Evolutionary conservation across 2,113 vertebrate species (phyloP).

Genomic region (Peromyscus californicus): DNA sequence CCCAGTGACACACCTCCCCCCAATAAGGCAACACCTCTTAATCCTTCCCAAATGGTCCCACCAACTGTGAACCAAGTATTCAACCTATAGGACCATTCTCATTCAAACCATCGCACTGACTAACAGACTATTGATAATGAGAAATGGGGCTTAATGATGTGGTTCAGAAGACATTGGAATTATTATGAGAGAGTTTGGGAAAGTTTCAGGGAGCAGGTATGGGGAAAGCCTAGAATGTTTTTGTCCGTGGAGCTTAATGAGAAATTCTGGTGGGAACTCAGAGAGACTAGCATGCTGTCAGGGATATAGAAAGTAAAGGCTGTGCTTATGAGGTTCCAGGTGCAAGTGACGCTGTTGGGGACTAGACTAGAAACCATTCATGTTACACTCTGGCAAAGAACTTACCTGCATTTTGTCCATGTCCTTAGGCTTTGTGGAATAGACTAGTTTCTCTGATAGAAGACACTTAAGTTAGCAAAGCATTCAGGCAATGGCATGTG

Average conservation of each 20-base stretch:
- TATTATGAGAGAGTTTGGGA: not conserved
- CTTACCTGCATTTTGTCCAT: not conserved
- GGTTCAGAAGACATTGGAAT: not conserved
- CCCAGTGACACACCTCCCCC: not conserved
- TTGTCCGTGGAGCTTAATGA: not conserved
- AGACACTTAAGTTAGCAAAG: not conserved
- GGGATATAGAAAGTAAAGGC: not conserved
- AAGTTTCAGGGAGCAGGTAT: not conserved
- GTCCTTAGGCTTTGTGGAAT: not conserved
- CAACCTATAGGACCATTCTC: not conserved
- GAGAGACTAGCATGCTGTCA: not conserved
- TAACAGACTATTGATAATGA: not conserved
- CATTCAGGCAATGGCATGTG: not conserved
- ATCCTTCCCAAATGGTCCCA: not conserved
- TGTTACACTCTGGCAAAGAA: not conserved
- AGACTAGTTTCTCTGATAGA: not conserved
- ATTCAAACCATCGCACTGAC: not conserved
- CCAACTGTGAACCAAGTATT: not conserved
- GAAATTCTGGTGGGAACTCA: not conserved
- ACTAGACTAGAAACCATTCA: not conserved
- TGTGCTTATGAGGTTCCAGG: not conserved
- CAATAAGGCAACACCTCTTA: not conserved
- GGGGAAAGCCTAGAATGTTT: not conserved
- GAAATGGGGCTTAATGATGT: not conserved
- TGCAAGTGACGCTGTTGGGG: not conserved